These are phyloP conservation scores for Coecobrya sp. DNA, from an alignment of 2,888 invertebrate species.

Conservation along the genomic window DNA sequence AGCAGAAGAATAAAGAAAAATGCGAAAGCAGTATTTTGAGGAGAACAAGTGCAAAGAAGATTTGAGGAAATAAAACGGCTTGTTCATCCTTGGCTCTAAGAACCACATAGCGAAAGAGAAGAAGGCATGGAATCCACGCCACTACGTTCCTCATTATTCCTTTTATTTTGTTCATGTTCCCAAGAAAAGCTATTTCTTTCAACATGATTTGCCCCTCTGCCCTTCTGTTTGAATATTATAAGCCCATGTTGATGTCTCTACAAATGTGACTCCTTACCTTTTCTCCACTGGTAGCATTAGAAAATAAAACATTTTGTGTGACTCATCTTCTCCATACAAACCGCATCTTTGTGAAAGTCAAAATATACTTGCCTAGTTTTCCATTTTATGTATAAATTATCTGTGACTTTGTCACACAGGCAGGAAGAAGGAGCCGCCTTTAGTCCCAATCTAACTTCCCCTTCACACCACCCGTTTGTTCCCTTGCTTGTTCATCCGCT, in stretches of 20 bases:
- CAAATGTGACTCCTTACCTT: constrained; percentile 38
- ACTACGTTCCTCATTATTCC: neutral
- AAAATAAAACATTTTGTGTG: constrained; percentile 31
- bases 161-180: neutral
- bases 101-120: neutral
- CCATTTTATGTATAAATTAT: constrained; percentile 44
- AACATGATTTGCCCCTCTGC: constrained; percentile 16
- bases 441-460: constrained; percentile 67
- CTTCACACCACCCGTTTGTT: constrained; percentile 20
- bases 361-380: constrained; percentile 5
- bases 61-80: neutral
- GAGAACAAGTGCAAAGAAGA: neutral
- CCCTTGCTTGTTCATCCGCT: constrained; percentile 29
- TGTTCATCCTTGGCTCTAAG: neutral
- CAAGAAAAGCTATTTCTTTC: neutral
- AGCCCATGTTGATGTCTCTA: constrained; percentile 39
- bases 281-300: neutral
- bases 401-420: constrained; percentile 47
- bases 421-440: constrained; percentile 11
- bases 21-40: neutral
- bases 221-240: neutral
- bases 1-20: neutral
- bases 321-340: constrained; percentile 15
- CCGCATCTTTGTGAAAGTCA: constrained; percentile 42
- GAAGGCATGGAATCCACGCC: neutral